A percentile compares a stretch with the other conserved stretches of the same genome.
phyloP scores from a whole-genome alignment of 2,113 vertebrate species.

The Genyomyrus donnyi region DNA sequence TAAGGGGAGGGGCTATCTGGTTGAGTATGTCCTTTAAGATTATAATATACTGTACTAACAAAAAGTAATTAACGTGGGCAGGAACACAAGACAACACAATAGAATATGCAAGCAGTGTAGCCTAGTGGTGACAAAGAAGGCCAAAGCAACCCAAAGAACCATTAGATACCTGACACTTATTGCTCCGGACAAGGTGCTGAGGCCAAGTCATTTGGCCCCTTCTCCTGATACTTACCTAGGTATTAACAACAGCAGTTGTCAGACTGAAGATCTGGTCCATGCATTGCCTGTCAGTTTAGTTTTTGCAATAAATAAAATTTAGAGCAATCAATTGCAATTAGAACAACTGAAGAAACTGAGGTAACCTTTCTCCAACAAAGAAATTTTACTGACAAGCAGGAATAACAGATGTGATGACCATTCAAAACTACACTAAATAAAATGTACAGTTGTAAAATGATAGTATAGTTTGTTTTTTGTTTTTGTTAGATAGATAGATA shows the following conservation, averaged over 20 bases:
- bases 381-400: neutral
- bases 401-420: neutral
- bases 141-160: neutral
- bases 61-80: neutral
- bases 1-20: neutral
- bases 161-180: conserved; percentile 3
- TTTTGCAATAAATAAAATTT: neutral
- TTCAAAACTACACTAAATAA: no score
- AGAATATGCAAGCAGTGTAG: conserved; percentile 14
- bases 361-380: neutral
- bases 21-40: neutral
- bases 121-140: conserved; percentile 10
- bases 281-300: neutral
- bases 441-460: no score
- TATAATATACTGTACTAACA: neutral
- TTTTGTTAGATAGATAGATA: neutral
- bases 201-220: neutral
- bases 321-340: neutral
- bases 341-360: neutral
- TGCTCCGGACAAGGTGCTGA: neutral
- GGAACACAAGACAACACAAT: neutral
- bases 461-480: neutral
- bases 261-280: neutral
- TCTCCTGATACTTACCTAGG: neutral
- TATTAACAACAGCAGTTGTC: neutral